Conservation (phyloP, 2,113 vertebrate species). For the Dipodomys merriami region DNA sequence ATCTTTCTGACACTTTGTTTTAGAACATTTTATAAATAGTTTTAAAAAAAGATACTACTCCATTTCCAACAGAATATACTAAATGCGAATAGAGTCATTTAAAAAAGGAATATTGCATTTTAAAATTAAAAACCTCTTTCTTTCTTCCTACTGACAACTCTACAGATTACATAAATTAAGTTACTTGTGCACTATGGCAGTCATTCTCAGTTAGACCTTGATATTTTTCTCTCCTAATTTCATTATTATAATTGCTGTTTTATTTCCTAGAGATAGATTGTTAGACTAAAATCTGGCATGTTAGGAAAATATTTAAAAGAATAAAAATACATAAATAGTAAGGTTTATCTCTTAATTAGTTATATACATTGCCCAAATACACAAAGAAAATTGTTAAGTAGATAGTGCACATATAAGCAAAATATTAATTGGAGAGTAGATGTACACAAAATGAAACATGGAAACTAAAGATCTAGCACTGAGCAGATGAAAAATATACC, state of each 20-base stretch:
- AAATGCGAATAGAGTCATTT: background rate
- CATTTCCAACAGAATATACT: background rate
- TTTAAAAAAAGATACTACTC: background rate
- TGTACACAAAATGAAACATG: background rate
- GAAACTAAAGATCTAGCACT: background rate
- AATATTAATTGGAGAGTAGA: background rate
- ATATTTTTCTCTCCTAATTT: constrained; percentile 15
- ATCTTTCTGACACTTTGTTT: background rate
- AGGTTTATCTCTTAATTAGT: constrained; percentile 23
- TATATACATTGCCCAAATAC: background rate
- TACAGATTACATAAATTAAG: constrained; percentile 35
- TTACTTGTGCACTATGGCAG: background rate
- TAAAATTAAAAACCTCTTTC: constrained; percentile 21
- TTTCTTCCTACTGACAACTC: background rate
- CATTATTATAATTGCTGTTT: constrained; percentile 24
- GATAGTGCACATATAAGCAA: background rate
- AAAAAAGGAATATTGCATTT: background rate
- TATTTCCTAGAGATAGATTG: background rate
- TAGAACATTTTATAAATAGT: background rate
- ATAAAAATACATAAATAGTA: background rate
- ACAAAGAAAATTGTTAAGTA: background rate
- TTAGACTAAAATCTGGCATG: background rate
- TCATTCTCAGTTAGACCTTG: background rate
- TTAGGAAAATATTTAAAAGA: background rate
- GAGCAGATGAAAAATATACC: background rate